A percentile compares a stretch with the other conserved stretches of the same genome.
phyloP scores from a whole-genome alignment of 1,140 invertebrate genomes.

The Popillia japonica region DNA sequence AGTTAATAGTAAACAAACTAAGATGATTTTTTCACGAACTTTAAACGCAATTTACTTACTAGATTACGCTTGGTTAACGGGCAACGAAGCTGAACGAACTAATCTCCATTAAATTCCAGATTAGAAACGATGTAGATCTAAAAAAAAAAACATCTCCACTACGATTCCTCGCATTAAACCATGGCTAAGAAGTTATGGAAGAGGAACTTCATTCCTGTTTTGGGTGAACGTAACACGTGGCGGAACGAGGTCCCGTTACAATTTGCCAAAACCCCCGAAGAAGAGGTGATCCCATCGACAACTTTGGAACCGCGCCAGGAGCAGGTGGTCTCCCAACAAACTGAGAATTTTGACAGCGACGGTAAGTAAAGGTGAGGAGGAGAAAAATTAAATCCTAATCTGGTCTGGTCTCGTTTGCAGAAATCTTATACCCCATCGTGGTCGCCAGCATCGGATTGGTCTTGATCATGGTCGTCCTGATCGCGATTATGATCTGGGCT shows the following conservation, averaged over 20 bases:
- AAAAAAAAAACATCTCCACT: too few species aligned
- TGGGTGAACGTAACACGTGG: not conserved
- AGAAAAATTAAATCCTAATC: not conserved
- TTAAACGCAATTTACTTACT: too few species aligned
- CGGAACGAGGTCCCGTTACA: not conserved
- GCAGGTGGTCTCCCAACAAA: not conserved
- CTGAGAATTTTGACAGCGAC: not conserved
- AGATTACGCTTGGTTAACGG: too few species aligned
- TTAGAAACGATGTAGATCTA: too few species aligned
- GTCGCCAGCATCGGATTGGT: not conserved
- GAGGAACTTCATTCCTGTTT: not conserved
- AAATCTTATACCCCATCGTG: not conserved
- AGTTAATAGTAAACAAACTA: too few species aligned
- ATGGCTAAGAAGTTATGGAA: constrained; percentile 8
- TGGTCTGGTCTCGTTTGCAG: not conserved
- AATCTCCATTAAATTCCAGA: too few species aligned
- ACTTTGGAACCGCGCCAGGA: not conserved
- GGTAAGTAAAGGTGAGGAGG: not conserved
- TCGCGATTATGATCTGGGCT: not conserved
- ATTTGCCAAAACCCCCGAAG: not conserved
- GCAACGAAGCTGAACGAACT: too few species aligned
- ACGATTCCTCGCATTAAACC: too few species aligned
- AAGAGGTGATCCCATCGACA: not conserved
- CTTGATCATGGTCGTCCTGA: not conserved
- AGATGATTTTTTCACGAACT: too few species aligned